Evolutionary conservation across 2,113 vertebrate species (phyloP).

Genomic region (Dipodomys spectabilis): DNA sequence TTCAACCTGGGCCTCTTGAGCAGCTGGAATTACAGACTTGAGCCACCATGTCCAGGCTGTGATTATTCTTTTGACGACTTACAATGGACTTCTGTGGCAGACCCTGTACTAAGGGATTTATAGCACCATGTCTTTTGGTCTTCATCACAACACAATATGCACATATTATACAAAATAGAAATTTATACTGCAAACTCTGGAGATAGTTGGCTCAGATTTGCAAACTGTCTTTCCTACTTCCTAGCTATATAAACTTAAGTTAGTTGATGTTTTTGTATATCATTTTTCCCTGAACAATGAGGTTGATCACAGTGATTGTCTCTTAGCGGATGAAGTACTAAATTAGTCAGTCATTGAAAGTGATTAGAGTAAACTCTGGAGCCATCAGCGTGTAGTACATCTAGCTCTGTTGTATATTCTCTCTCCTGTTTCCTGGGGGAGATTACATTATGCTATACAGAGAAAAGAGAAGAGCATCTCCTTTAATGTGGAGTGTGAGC

Average conservation of each 20-base stretch:
- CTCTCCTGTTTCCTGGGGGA: neutral
- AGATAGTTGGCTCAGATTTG: neutral
- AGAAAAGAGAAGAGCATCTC: neutral
- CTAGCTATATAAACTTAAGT: neutral
- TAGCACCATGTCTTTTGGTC: neutral
- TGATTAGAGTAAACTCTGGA: neutral
- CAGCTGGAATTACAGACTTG: too few relatives aligned
- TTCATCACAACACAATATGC: neutral
- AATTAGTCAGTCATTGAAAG: neutral
- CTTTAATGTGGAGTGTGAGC: neutral
- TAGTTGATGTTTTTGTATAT: neutral
- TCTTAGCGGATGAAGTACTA: neutral
- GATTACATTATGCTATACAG: neutral
- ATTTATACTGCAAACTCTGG: neutral
- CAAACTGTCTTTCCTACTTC: neutral
- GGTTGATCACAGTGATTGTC: neutral
- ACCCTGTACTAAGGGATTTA: neutral
- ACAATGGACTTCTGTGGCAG: too few relatives aligned
- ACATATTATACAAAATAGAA: fast-evolving
- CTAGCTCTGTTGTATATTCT: neutral
- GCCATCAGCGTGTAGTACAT: neutral
- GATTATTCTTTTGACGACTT: neutral
- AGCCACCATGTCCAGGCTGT: too few relatives aligned
- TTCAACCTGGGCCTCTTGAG: too few relatives aligned
- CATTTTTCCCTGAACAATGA: neutral